These are phyloP conservation scores for Callipepla californica DNA, from an alignment of 2,113 vertebrate genomes.

Conservation along the genomic window DNA sequence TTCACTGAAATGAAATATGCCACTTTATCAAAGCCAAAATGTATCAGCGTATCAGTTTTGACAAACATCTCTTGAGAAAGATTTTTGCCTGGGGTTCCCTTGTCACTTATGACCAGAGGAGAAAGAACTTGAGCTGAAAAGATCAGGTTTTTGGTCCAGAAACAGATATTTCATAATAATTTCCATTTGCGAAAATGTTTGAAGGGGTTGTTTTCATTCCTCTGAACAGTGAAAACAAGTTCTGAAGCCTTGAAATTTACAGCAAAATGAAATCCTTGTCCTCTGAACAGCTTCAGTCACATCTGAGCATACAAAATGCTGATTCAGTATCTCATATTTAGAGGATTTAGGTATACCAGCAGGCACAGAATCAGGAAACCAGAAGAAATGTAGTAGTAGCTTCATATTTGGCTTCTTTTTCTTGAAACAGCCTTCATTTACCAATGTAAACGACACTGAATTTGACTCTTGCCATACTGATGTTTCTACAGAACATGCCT, in stretches of 20 bases:
- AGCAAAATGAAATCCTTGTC: conserved; percentile 37
- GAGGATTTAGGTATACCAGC: conserved; percentile 39
- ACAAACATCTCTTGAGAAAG: conserved; percentile 62
- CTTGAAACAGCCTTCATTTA: not conserved
- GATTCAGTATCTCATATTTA: conserved; percentile 60
- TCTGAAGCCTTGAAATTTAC: conserved; percentile 42
- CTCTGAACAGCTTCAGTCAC: conserved; percentile 23
- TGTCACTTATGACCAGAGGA: conserved; percentile 30
- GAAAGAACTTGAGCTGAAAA: conserved; percentile 50
- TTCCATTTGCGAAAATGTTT: conserved; percentile 50
- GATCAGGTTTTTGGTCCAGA: conserved; percentile 52
- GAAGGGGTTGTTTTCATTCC: conserved; percentile 59
- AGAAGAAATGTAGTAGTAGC: not conserved
- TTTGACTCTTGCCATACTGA: not conserved
- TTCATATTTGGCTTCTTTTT: conserved; percentile 2
- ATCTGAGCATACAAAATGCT: conserved; percentile 49
- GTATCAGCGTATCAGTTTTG: conserved; percentile 63
- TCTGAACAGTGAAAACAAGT: conserved; percentile 56
- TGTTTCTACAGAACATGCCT: not conserved
- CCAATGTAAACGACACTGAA: not conserved
- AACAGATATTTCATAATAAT: conserved; percentile 54
- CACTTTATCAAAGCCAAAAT: conserved; percentile 64
- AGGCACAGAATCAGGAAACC: conserved; percentile 35
- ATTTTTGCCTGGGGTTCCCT: conserved; percentile 49
- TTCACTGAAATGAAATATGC: conserved; percentile 58